phyloP scores from a whole-genome alignment of 1,140 invertebrate genomes.

The Cecropterus lyciades region DNA sequence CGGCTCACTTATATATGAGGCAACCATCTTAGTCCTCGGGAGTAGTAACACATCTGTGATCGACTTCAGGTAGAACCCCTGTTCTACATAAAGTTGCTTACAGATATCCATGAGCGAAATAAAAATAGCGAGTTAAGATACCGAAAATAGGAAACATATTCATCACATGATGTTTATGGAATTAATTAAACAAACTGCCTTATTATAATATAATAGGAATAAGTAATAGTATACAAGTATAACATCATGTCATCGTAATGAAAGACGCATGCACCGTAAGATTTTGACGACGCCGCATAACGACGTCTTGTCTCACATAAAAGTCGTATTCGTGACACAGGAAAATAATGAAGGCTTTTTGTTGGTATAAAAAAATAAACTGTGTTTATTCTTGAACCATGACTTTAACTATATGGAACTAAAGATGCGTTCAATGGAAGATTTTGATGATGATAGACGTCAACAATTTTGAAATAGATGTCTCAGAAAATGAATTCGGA shows the following conservation, averaged over 20 bases:
- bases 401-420: background rate
- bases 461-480: background rate
- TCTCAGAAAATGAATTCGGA: background rate
- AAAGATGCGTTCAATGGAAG: slow-evolving; percentile 6
- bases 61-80: too few relatives aligned
- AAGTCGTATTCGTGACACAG: background rate
- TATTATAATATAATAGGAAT: too few relatives aligned
- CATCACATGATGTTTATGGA: too few relatives aligned
- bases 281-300: slow-evolving; percentile 1
- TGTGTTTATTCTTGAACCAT: background rate
- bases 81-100: too few relatives aligned
- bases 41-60: too few relatives aligned
- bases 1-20: too few relatives aligned
- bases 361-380: background rate
- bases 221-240: too few relatives aligned
- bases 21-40: too few relatives aligned
- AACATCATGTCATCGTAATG: background rate
- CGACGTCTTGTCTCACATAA: slow-evolving; percentile 1
- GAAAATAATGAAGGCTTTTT: background rate
- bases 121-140: too few relatives aligned
- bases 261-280: background rate
- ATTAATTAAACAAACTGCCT: too few relatives aligned
- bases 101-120: too few relatives aligned
- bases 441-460: slow-evolving; percentile 13
- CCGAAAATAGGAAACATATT: too few relatives aligned